phyloP scores from a whole-genome alignment of 2,888 invertebrate species.

The Lissonota sp. region DNA sequence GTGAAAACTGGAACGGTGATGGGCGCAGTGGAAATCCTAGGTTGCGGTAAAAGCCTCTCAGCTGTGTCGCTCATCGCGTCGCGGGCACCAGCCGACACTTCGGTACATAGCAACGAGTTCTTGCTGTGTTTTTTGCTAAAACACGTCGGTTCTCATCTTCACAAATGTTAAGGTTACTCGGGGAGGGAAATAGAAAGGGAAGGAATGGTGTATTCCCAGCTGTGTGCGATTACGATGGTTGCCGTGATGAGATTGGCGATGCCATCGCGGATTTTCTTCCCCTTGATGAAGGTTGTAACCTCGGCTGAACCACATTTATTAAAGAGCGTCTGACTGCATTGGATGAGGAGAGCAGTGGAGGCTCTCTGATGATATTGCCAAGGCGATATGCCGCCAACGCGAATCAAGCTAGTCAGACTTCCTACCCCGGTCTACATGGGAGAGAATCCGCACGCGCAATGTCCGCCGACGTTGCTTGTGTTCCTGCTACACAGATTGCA shows the following conservation, averaged over 20 bases:
- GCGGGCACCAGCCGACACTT: conserved; percentile 37
- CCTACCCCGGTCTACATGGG: neutral
- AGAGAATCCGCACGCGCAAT: conserved; percentile 32
- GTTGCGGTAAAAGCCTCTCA: conserved; percentile 60
- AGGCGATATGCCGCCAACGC: conserved; percentile 44
- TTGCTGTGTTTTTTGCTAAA: conserved; percentile 18
- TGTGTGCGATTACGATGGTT: conserved; percentile 72
- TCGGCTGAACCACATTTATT: conserved; percentile 79
- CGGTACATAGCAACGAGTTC: conserved; percentile 47
- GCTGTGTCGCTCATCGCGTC: conserved; percentile 4
- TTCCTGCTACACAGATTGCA: conserved; percentile 73
- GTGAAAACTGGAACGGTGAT: conserved; percentile 50
- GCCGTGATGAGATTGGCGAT: conserved; percentile 79
- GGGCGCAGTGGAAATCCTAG: conserved; percentile 48
- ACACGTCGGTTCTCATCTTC: conserved; percentile 36
- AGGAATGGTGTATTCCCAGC: conserved; percentile 9
- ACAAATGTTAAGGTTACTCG: conserved; percentile 8
- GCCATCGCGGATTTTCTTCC: conserved; percentile 77
- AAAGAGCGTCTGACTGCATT: conserved; percentile 70
- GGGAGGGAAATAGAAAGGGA: conserved; percentile 29
- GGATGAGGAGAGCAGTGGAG: conserved; percentile 30
- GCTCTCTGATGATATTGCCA: conserved; percentile 40
- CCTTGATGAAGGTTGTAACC: conserved; percentile 81
- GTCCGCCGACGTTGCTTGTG: conserved; percentile 24
- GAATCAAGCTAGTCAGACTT: conserved; percentile 17